A percentile compares a stretch with the other conserved stretches of the same genome.
These are phyloP conservation scores for Lysandra bellargus DNA, from an alignment of 2,888 invertebrate genomes.

Conservation along the genomic window DNA sequence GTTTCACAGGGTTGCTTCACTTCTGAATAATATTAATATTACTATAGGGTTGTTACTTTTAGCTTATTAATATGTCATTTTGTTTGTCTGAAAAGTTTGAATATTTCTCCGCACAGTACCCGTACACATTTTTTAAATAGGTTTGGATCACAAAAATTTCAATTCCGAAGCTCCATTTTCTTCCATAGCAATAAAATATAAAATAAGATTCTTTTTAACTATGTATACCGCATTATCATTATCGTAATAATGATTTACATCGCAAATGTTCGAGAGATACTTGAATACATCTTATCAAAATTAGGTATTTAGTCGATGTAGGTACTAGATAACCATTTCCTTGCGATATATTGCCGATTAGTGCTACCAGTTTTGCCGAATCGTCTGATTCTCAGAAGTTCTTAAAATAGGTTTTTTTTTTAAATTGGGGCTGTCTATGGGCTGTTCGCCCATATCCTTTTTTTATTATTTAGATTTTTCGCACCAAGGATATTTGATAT, in stretches of 20 bases:
- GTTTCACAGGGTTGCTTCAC: conserved; percentile 30
- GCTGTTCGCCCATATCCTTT: too few relatives aligned
- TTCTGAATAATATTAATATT: conserved; percentile 14
- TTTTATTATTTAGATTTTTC: too few relatives aligned
- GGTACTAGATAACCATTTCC: neutral
- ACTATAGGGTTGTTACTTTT: neutral
- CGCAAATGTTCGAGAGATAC: neutral
- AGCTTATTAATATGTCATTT: neutral
- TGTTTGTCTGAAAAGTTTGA: neutral
- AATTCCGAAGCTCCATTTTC: neutral
- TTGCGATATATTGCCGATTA: neutral
- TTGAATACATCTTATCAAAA: conserved; percentile 9
- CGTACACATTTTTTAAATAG: neutral
- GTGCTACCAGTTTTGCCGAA: neutral
- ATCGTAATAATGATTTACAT: neutral
- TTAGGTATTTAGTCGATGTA: neutral
- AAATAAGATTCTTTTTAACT: too few relatives aligned
- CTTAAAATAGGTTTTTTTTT: neutral
- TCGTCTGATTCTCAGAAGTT: neutral
- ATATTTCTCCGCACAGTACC: neutral
- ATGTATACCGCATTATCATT: neutral
- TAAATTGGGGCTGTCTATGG: too few relatives aligned
- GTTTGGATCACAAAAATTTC: neutral
- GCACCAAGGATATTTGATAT: too few relatives aligned
- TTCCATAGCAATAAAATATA: neutral